Percentiles rank a stretch among this genome's conserved stretches.
Conservation (phyloP, 1,140 invertebrate species). For the Wiebesia pumilae region DNA sequence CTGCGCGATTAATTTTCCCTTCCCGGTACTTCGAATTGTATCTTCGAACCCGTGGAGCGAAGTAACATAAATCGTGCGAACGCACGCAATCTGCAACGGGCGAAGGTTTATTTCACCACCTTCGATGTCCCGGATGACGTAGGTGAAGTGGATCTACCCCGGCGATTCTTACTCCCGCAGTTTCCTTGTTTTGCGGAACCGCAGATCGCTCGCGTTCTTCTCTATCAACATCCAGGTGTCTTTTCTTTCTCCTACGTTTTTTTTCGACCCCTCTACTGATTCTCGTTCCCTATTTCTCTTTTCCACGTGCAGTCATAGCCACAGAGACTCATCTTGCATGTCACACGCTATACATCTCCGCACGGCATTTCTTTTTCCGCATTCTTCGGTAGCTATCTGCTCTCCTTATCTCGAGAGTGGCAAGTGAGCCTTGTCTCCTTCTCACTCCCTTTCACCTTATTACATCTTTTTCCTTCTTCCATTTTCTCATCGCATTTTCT, state of each 20-base stretch:
- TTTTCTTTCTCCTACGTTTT: conserved; percentile 47
- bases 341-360: background rate
- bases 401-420: conserved; percentile 50
- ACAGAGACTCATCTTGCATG: background rate
- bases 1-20: conserved; percentile 1
- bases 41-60: conserved; percentile 28
- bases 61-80: conserved; percentile 56
- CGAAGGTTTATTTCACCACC: background rate
- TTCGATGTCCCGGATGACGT: background rate
- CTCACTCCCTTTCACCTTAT: conserved; percentile 57
- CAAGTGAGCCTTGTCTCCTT: conserved; percentile 36
- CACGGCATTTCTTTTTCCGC: conserved; percentile 42
- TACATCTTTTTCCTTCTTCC: conserved; percentile 50
- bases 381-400: conserved; percentile 32
- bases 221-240: conserved; percentile 64
- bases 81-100: conserved; percentile 60
- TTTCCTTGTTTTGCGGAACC: conserved; percentile 59
- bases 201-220: conserved; percentile 59
- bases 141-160: background rate
- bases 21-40: too few relatives aligned
- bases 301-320: background rate
- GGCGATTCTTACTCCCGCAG: conserved; percentile 56
- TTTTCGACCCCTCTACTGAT: conserved; percentile 45
- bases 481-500: conserved; percentile 51
- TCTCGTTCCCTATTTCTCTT: conserved; percentile 5